Base-by-base conservation (phyloP, 1,140 invertebrate genomes). In the Parapsyche elsis region DNA sequence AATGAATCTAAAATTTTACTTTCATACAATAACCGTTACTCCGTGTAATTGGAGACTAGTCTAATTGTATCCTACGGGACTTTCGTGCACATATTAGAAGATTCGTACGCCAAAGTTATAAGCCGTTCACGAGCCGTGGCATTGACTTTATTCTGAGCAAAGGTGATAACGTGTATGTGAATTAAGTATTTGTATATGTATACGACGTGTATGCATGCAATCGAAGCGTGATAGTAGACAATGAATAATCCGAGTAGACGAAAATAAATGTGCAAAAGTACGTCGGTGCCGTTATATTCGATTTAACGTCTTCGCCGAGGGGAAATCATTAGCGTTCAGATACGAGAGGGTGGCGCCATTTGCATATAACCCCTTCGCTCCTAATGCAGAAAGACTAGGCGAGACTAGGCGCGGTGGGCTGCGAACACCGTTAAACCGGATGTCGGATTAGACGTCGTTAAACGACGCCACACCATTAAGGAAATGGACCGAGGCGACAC, bases 251-350 rank as follows among this genome's bases (percentile, higher is more conserved):
- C 23, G 19, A 67, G 9, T 10, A 14, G 21, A 67, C 64, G 64
- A 67, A 67, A 67, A 67, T 67, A 67, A 61, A 67, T 14, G 64
- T 1, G 14, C 24, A 26, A 67, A 67, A 67, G 49, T 53, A 53
- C 49, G 49, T 53, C 49, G 49, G 23, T 23, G 64, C 9, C 23
- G 64, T 24, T 67, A 67, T 24, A 26, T 67, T 67, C 64, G 64
- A 67, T 67, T 61, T 61, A 61, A 61, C 64, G 64, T 67, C 64
- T 67, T 67, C 64, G 64, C 64, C 30, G 64, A 19, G 12, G 21
- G 64, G 64, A 67, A 67, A 67, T 67, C 64, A 67, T 67, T 67
- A 67, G 64, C 64, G 64, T 24, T 26, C 64, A 67, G 64, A 67
- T 21, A 61, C 23, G 64, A 67, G 24, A 67, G 49, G 12, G 16